These are phyloP conservation scores for Ectropis crepuscularia DNA, from an alignment of 2,888 invertebrate species.

Conservation along the genomic window DNA sequence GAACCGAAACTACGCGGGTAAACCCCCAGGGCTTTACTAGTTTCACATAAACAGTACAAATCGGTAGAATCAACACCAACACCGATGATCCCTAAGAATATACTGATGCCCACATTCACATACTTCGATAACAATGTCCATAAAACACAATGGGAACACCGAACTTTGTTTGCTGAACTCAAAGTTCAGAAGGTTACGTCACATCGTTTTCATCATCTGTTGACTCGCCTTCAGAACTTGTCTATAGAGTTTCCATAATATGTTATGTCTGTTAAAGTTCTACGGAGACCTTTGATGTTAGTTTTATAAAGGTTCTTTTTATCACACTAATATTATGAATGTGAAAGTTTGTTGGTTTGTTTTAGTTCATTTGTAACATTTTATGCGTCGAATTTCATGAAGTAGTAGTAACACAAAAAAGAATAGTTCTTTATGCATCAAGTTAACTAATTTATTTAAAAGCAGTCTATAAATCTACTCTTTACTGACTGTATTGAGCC, in stretches of 20 bases:
- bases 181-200: slow-evolving; percentile 21
- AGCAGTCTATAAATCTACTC: no score
- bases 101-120: slow-evolving; percentile 5
- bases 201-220: slow-evolving; percentile 20
- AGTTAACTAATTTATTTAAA: no score
- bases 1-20: no score
- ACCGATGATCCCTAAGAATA: slow-evolving; percentile 9
- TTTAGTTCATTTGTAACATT: not conserved
- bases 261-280: slow-evolving; percentile 12
- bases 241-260: slow-evolving; percentile 11
- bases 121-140: slow-evolving; percentile 12
- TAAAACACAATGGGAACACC: slow-evolving; percentile 14
- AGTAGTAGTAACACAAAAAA: not conserved
- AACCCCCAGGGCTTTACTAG: no score
- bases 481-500: no score
- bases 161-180: slow-evolving; percentile 21
- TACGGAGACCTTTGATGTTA: slow-evolving; percentile 5
- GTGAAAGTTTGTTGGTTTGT: not conserved
- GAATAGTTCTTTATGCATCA: no score
- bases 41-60: not conserved
- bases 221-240: slow-evolving; percentile 15
- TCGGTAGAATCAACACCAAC: not conserved
- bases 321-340: slow-evolving; percentile 4
- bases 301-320: slow-evolving; percentile 22
- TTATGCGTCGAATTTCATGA: not conserved